Evolutionary conservation across 2,113 vertebrate genomes (phyloP), one percentile per base, ranked within the genome.

Genomic region (Isurus oxyrinchus): DNA sequence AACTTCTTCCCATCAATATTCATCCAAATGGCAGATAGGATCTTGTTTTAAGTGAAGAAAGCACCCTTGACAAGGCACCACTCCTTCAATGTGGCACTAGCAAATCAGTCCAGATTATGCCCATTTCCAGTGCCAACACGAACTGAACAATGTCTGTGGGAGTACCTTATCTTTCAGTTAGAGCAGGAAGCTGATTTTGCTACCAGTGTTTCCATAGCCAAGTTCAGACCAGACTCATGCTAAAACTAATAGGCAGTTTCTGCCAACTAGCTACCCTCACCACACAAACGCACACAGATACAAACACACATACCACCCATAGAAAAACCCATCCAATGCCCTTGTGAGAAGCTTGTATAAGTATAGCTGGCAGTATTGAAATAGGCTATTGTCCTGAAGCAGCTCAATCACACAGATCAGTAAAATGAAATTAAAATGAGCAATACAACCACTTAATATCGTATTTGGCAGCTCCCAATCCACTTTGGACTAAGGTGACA

Each of bases 351-450:
- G 79, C 69, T 72, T 27, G 25, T 72, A 8, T 27, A 72, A 5
- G n/a, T 16, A 81, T 14, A 40, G 11, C n/a, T 3, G 11, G n/a
- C n/a, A 19, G n/a, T 44, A 14, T 3, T 84, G n/a, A 4, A n/a
- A 40, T 5, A 10, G 14, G 3, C 79, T 40, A 84, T 84, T 40
- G n/a, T 21, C 13, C 79, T 84, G 79, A 84, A 19, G n/a, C n/a
- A 81, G 79, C 79, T 31, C 79, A 81, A 81, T 14, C 79, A 40
- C n/a, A 40, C 79, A 81, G 14, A 40, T 81, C 79, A 81, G 79
- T 81, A 81, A 81, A 81, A 81, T 81, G n/a, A 81, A n/a, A 40
- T 81, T 81, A 81, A 81, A 40, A 40, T 81, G 79, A 81, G n/a
- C 79, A 14, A n/a, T 40, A 0, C 79, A 81, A 16, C 31, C 72